These are phyloP conservation scores for Vicugna pacos DNA, from an alignment of 2,113 vertebrate genomes.

Conservation along the genomic window DNA sequence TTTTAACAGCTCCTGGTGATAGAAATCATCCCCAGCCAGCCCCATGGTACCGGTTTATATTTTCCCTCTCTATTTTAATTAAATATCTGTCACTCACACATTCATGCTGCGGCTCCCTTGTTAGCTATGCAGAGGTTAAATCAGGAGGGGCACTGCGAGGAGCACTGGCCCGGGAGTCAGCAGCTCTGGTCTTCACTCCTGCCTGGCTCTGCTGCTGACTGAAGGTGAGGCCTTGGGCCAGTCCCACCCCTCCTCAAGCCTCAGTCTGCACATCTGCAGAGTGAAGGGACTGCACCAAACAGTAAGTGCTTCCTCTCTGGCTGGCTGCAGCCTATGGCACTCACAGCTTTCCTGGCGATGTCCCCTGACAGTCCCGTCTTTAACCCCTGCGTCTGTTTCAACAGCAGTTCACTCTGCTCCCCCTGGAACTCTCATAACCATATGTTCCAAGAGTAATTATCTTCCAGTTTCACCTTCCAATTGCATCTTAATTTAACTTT, in stretches of 20 bases:
- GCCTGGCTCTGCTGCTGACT: background rate
- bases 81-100: slow-evolving; percentile 75
- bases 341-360: background rate
- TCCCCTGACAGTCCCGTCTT: background rate
- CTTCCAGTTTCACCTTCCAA: slow-evolving; percentile 71
- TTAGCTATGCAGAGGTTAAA: background rate
- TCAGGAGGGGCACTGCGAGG: background rate
- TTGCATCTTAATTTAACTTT: slow-evolving; percentile 71
- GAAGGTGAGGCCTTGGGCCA: background rate
- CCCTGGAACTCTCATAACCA: background rate
- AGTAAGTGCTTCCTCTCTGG: background rate
- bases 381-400: background rate
- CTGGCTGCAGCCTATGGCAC: background rate
- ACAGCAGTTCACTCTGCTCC: background rate
- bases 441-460: slow-evolving; percentile 70
- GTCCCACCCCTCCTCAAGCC: background rate
- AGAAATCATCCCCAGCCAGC: background rate
- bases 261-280: background rate
- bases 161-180: background rate
- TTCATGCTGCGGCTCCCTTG: background rate
- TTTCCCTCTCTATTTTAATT: slow-evolving; percentile 69
- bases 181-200: background rate
- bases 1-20: slow-evolving; percentile 33
- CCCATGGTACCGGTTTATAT: slow-evolving; percentile 25
- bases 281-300: background rate